These are phyloP conservation scores for Ochropacha duplaris DNA, from an alignment of 2,888 invertebrate genomes.

Conservation along the genomic window DNA sequence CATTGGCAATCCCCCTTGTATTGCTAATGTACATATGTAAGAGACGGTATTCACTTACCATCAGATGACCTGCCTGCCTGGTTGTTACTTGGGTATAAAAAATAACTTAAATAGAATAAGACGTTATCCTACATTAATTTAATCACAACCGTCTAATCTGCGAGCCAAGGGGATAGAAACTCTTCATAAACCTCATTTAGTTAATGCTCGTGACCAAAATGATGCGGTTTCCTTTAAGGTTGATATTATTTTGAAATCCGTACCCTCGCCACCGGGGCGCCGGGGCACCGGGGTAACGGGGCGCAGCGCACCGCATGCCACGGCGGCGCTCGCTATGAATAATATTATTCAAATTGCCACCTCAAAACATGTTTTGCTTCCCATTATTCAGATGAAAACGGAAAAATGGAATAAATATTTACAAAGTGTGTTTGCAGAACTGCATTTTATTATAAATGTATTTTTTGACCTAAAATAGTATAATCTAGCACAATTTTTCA, in stretches of 20 bases:
- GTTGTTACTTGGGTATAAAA: too few relatives aligned
- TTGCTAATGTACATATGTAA: too few relatives aligned
- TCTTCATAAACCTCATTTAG: too few relatives aligned
- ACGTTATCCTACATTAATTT: too few relatives aligned
- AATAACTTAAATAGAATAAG: too few relatives aligned
- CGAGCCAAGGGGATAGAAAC: too few relatives aligned
- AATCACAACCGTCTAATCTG: too few relatives aligned
- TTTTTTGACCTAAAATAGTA: background rate
- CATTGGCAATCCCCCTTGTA: too few relatives aligned
- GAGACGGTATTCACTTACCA: too few relatives aligned
- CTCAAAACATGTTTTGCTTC: constrained; percentile 17
- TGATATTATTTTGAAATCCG: background rate
- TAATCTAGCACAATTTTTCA: too few relatives aligned
- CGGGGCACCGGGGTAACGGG: background rate
- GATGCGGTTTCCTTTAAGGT: background rate
- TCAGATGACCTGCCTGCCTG: too few relatives aligned
- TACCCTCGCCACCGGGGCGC: background rate
- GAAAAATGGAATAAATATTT: background rate
- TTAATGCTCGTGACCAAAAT: background rate
- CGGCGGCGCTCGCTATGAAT: constrained; percentile 19
- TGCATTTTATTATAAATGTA: background rate
- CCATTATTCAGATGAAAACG: constrained; percentile 5
- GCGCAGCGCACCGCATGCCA: background rate
- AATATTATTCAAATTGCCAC: constrained; percentile 31
- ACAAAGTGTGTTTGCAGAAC: background rate